A percentile compares a stretch with the other conserved stretches of the same genome.
Conservation (phyloP, 1,140 invertebrate species). For the Calosoma granatense region DNA sequence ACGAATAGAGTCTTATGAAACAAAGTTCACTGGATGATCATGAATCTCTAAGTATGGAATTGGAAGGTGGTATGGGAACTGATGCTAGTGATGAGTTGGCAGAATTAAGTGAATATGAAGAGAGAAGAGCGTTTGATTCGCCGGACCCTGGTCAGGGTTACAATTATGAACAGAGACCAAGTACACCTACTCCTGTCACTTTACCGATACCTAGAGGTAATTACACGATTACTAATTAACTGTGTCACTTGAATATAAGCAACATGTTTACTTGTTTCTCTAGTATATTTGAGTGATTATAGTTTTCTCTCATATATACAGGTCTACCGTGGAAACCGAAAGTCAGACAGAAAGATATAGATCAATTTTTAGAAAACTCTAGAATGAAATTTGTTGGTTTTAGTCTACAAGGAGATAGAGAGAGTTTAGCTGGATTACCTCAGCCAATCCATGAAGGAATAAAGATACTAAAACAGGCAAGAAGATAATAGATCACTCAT, state of each 20-base stretch:
- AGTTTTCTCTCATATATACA: no score
- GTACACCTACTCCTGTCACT: constrained; percentile 36
- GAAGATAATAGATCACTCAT: constrained; percentile 11
- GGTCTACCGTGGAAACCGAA: constrained; percentile 92
- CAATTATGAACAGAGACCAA: constrained; percentile 31
- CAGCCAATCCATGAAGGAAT: constrained; percentile 93
- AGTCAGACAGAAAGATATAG: constrained; percentile 88
- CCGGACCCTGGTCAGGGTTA: neutral
- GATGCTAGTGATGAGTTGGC: constrained; percentile 39
- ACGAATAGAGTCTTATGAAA: constrained; percentile 81
- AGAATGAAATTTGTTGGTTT: constrained; percentile 94
- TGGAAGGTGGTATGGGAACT: constrained; percentile 38
- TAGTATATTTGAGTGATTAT: no score
- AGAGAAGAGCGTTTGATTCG: constrained; percentile 38
- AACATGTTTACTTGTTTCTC: no score
- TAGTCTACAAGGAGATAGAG: constrained; percentile 69
- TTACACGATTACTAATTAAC: no score
- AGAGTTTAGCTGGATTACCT: constrained; percentile 84
- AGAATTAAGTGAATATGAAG: constrained; percentile 37
- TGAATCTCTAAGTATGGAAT: constrained; percentile 60
- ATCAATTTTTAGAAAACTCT: constrained; percentile 82
- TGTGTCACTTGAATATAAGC: no score
- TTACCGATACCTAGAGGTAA: constrained; percentile 27
- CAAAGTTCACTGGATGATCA: constrained; percentile 88
- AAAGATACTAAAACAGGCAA: constrained; percentile 69